Base-by-base conservation (phyloP, 2,113 vertebrate species). In the Tachysurus fulvidraco region DNA sequence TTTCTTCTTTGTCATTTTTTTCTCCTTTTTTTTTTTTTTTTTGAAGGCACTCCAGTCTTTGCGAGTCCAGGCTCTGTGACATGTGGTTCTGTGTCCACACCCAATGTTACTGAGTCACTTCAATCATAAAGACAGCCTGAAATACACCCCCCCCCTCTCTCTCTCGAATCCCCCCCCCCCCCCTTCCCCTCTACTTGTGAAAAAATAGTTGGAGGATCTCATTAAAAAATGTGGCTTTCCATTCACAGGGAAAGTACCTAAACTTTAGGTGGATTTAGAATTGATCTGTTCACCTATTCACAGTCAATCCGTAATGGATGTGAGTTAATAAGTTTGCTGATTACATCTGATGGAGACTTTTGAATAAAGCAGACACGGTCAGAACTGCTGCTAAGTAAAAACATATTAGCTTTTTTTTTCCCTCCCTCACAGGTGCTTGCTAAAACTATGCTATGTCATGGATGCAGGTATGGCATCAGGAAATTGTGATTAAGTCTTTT, bases 271-370 rank as follows among this genome's bases (percentile, higher is more conserved):
- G 60, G 81, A 30, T 46, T 23, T n/a, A 28, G 5, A 16, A 21
- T 36, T 2, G 19, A 44, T 46, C 12, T 77, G 12, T 50, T 21
- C n/a, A n/a, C n/a, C n/a, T n/a, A 21, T 57, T 86, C 30, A 59
- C 64, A 44, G 85, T 88, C 55, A 65, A 55, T 79, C 55, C 41
- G 52, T 78, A 90, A 81, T 62, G 30, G 81, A 83, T 12, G 54
- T 8, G 3, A 59, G 88, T 93, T 94, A 92, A 91, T 94, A 94
- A 92, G 89, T 90, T 93, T 96, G 93, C 93, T 95, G 95, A 96
- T 95, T 95, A 95, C 96, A 94, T 93, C 92, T 90, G 92, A 95
- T 93, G 90, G 94, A 90, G 89, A 91, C 88, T 93, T 96, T 96
- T 94, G 92, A 94, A 95, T 91, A 89, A 94, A 93, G 91, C 91